phyloP scores from a whole-genome alignment of 2,113 vertebrate genomes.

The Oncorhynchus kisutch region DNA sequence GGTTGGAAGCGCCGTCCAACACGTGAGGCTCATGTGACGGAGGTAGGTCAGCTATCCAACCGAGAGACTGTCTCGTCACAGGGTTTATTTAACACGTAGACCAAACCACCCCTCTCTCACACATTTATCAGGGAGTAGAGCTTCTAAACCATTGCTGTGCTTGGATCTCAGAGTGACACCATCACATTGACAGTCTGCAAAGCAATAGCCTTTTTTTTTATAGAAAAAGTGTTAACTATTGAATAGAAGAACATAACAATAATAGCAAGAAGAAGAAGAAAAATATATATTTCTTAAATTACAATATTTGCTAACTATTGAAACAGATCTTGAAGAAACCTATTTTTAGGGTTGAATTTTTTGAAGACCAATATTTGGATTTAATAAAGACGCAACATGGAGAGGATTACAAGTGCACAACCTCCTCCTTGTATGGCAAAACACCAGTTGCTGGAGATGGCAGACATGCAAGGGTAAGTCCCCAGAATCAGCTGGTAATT shows the following conservation, averaged over 20 bases:
- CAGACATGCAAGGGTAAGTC: conserved; percentile 84
- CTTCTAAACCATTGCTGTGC: conserved; percentile 50
- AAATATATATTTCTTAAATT: background rate
- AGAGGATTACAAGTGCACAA: conserved; percentile 89
- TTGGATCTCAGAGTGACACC: conserved; percentile 56
- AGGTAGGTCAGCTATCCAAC: conserved; percentile 65
- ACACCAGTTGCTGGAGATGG: conserved; percentile 76
- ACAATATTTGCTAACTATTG: conserved; percentile 10
- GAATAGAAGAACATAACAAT: background rate
- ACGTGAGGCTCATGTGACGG: conserved; percentile 97
- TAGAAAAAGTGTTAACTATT: background rate
- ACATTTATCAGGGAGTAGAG: conserved; percentile 77
- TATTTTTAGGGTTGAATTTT: conserved; percentile 9
- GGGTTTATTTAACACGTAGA: conserved; percentile 87
- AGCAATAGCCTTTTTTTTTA: background rate
- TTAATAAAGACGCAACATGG: conserved; percentile 72
- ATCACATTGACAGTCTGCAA: conserved; percentile 19
- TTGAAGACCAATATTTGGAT: conserved; percentile 11
- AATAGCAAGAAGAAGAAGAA: background rate
- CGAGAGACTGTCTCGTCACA: conserved; percentile 92
- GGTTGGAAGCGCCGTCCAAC: conserved; percentile 80
- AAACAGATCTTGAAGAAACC: background rate
- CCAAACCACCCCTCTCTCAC: conserved; percentile 80
- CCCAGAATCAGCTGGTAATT: background rate
- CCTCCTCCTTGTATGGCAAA: conserved; percentile 83